Evolutionary conservation across 2,888 invertebrate genomes (phyloP), one percentile per base, ranked within the genome.

Genomic region (Acleris laterana): DNA sequence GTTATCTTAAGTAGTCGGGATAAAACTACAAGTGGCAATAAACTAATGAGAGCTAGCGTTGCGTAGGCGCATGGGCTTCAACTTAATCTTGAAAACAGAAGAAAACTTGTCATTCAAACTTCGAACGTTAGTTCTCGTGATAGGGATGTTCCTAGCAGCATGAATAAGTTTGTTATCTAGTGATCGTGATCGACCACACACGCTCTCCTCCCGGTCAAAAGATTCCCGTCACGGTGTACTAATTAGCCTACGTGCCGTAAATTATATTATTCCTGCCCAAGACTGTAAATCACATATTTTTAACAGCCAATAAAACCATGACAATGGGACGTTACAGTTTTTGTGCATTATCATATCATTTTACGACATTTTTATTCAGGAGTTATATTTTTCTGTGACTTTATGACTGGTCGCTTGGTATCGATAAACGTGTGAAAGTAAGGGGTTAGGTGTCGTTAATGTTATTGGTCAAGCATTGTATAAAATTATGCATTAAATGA

Each of bases 281-380:
- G 59, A 51, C 50, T 52, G 60, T 76, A 76, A 76, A 74, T 77
- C 66, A 72, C 69, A 17, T 71, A 70, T 69, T 74, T 28, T 59
- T 67, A 74, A 65, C 70, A 69, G 70, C 70, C 70, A 72, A 74
- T 77, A 77, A 79, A 77, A 74, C 28, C 57, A 62, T 61, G 64
- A 73, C 73, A 76, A 73, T 69, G 55, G 66, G 38, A 68, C 50
- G 55, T 55, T 50, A 46, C 46, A 48, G 49, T 64, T 68, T 56
- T 48, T 44, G 71, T 53, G 44, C 44, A 59, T 68, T 85, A 87
- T 84, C 68, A 81, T 85, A 87, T 84, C 68, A 81, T 78, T 88
- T 92, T 89, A 91, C 89, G 88, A 85, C 84, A 84, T 84, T 87
- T 89, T 89, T 90, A 91, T 90, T 79, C 89, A 74, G 72, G 78